phyloP scores from a whole-genome alignment of 1,140 invertebrate genomes.

The Brachionus rotundiformis region DNA sequence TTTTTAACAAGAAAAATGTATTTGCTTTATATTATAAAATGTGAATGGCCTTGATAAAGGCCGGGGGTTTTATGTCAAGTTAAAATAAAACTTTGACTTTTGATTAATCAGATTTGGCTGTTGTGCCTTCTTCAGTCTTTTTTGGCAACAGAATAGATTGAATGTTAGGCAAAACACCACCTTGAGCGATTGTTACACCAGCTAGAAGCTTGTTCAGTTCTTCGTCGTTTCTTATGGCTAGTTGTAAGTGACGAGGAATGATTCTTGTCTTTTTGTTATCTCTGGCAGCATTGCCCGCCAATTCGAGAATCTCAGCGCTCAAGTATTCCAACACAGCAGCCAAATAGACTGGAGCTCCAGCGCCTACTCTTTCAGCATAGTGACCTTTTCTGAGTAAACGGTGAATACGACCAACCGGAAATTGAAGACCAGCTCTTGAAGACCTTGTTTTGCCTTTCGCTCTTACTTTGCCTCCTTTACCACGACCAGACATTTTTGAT shows the following conservation, averaged over 20 bases:
- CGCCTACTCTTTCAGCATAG: slow-evolving; percentile 71
- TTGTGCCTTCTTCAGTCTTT: slow-evolving; percentile 54
- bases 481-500: slow-evolving; percentile 58
- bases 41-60: slow-evolving; percentile 39
- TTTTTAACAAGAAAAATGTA: no score
- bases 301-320: slow-evolving; percentile 66
- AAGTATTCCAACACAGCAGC: slow-evolving; percentile 63
- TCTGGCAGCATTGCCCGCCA: slow-evolving; percentile 62
- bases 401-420: slow-evolving; percentile 71
- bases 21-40: neutral
- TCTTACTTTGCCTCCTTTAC: slow-evolving; percentile 68
- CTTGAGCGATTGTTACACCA: neutral
- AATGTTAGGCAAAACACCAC: slow-evolving; percentile 64
- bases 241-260: neutral
- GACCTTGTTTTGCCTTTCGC: slow-evolving; percentile 68
- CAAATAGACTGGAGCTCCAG: slow-evolving; percentile 62
- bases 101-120: neutral
- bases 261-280: neutral
- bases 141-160: slow-evolving; percentile 62
- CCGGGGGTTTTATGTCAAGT: slow-evolving; percentile 2
- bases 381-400: slow-evolving; percentile 67
- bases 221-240: neutral
- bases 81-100: no score
- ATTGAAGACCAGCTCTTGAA: slow-evolving; percentile 71
- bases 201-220: neutral